Conservation (phyloP, 2,797 vertebrate species). For the Hypotaenidia philippensis region DNA sequence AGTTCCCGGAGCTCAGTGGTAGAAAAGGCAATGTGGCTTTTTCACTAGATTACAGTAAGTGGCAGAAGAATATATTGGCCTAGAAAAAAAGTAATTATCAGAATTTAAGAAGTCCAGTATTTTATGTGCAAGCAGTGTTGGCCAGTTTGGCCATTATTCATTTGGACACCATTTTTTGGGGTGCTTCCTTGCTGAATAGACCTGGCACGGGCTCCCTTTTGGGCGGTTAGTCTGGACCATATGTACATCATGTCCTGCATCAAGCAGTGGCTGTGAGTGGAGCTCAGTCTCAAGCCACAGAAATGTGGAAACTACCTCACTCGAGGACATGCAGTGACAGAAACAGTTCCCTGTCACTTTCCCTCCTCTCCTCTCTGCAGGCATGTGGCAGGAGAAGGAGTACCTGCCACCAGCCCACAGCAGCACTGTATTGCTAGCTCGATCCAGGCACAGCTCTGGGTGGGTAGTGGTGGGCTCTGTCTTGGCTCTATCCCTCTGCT, state of each 20-base stretch:
- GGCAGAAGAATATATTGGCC: not conserved
- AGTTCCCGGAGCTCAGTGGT: not conserved
- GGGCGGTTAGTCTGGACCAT: not conserved
- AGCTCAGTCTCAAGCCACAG: not conserved
- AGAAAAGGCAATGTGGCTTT: not conserved
- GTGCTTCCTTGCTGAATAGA: not conserved
- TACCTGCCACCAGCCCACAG: not conserved
- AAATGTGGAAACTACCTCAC: not conserved
- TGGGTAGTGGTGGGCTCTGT: not conserved
- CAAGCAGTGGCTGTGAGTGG: not conserved
- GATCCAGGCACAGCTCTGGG: rapidly evolving
- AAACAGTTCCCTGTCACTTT: not conserved
- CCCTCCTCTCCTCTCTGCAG: not conserved
- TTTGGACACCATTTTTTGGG: not conserved
- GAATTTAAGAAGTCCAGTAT: not conserved
- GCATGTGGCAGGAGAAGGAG: not conserved
- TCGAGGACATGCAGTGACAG: not conserved
- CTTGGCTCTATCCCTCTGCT: not conserved
- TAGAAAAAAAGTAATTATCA: not conserved
- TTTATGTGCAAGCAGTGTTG: not conserved
- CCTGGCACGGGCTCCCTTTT: not conserved
- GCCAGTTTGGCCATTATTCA: not conserved
- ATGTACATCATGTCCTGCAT: not conserved
- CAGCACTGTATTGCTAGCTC: not conserved
- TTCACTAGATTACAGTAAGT: not conserved